phyloP scores from a whole-genome alignment of 2,797 vertebrate species.

The Phrynocephalus guinanensis region DNA sequence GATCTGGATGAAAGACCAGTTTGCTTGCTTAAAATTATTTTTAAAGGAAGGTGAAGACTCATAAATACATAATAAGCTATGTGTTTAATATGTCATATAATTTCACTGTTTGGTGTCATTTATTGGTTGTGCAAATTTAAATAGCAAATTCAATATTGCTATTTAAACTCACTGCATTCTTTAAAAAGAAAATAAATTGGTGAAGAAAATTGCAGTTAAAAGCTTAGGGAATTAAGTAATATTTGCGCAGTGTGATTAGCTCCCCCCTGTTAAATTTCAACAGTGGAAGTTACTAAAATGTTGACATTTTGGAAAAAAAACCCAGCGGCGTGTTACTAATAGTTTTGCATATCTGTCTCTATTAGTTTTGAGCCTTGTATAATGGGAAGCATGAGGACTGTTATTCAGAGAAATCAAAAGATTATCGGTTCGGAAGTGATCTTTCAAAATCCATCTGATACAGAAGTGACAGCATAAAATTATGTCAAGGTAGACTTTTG shows the following conservation, averaged over 20 bases:
- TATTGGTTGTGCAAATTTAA: neutral
- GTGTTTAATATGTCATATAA: neutral
- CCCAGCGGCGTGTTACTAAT: slow-evolving; percentile 6
- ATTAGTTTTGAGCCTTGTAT: slow-evolving; percentile 6
- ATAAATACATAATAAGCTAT: neutral
- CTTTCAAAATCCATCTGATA: slow-evolving; percentile 32
- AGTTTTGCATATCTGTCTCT: slow-evolving; percentile 11
- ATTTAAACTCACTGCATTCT: neutral
- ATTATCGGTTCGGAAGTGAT: neutral
- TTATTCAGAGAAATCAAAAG: slow-evolving; percentile 10
- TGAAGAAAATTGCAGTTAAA: slow-evolving; percentile 12
- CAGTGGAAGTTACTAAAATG: slow-evolving; percentile 13
- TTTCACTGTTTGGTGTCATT: neutral
- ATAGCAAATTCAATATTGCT: neutral
- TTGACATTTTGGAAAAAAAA: slow-evolving; percentile 33
- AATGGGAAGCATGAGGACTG: neutral
- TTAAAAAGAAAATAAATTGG: neutral
- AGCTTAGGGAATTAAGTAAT: neutral
- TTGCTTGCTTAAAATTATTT: neutral
- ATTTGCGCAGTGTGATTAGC: slow-evolving; percentile 47
- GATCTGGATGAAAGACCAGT: too few species aligned
- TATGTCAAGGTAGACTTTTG: neutral
- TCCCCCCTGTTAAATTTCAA: neutral
- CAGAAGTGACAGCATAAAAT: neutral
- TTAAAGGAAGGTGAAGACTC: neutral